Base-by-base conservation (phyloP, 2,888 invertebrate genomes). In the Lasioglossum leucozonium region DNA sequence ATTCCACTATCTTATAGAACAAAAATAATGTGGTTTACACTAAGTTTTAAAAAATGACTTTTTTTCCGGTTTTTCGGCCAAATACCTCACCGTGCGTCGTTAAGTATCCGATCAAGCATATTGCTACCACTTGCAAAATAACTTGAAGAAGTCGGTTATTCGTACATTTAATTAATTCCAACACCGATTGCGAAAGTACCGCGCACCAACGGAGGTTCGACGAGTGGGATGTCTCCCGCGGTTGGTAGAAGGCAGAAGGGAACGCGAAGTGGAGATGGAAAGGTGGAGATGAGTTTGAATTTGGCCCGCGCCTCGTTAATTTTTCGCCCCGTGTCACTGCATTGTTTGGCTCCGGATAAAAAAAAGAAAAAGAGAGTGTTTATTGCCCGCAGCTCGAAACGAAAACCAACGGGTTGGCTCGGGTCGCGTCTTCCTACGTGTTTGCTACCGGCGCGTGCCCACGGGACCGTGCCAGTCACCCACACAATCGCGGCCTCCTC, bases 281-380 rank as follows among this genome's bases (percentile, higher is more conserved):
- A 76, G 83, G 74, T 47, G 78, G 82, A 81, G 84, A 84, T 76
- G 84, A 84, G 85, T 87, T 84, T 83, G 89, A 90, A 90, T 90
- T 91, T 89, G 87, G 87, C 86, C 85, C 86, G 83, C 86, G 89
- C 91, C 91, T 92, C 92, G 91, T 92, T 92, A 93, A 92, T 92
- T 93, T 92, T 93, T 93, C 92, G 88, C 89, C 88, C 81, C 87
- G 87, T 89, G 91, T 92, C 90, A 89, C 86, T 90, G 89, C 88
- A 92, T 92, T 93, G 93, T 93, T 91, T 88, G 87, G n/a, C 67
- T 72, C 65, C 81, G 84, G 78, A 1, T 22, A n/a, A 10, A 13
- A 13, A 22, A n/a, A 51, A 51, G 3, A 13, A 13, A 22, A n/a
- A 51, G n/a, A 10, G 88, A 87, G 87, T 86, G 90, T 89, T 91